These are phyloP conservation scores for Siniperca undulata DNA, from an alignment of 2,797 vertebrate genomes.

Conservation along the genomic window DNA sequence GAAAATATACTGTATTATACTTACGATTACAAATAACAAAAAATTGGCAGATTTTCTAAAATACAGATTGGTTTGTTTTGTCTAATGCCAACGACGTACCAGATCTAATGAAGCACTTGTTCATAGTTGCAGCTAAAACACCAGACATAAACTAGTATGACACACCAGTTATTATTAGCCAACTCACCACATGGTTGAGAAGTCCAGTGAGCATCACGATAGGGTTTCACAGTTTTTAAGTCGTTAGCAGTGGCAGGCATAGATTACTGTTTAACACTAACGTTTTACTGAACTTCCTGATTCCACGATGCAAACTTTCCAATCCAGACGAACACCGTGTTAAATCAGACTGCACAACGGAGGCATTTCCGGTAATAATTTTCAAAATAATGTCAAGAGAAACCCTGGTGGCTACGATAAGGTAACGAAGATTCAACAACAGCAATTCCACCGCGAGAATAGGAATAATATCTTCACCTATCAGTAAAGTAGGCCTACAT, in stretches of 20 bases:
- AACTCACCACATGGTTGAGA: constrained; percentile 32
- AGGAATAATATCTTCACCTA: too few species aligned
- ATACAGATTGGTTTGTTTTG: neutral
- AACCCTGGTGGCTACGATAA: neutral
- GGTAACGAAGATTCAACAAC: neutral
- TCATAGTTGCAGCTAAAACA: neutral
- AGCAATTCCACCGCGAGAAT: neutral
- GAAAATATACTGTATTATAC: neutral
- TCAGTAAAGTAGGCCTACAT: too few species aligned
- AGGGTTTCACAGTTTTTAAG: neutral
- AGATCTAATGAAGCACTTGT: neutral
- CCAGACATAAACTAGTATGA: neutral
- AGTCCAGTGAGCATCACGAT: neutral
- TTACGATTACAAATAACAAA: too few species aligned
- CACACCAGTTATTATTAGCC: neutral
- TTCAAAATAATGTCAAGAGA: constrained; percentile 57
- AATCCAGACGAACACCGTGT: neutral
- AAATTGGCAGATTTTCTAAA: neutral
- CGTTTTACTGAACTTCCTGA: constrained; percentile 59
- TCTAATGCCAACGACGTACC: neutral
- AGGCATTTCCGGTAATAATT: neutral
- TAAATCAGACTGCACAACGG: neutral
- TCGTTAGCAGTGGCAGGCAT: too few species aligned
- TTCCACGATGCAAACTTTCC: constrained; percentile 64
- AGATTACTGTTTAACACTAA: neutral